These are phyloP conservation scores for Thrips palmi DNA, from an alignment of 1,140 invertebrate species.

Conservation along the genomic window DNA sequence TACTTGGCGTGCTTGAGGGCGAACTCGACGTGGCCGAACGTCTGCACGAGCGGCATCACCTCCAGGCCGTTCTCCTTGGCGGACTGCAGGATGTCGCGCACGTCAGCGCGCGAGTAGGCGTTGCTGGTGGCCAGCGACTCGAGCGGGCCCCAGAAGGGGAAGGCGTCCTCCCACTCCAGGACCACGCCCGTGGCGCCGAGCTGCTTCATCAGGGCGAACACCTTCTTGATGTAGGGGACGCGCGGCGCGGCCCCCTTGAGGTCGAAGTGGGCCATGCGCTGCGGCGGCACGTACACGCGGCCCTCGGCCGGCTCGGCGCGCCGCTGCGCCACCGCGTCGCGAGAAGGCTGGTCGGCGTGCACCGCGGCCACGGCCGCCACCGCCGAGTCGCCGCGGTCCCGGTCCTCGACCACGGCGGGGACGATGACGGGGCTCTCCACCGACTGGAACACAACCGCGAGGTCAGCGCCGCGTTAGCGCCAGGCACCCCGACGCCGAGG, in stretches of 20 bases:
- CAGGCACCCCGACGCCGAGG: too few relatives aligned
- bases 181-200: conserved; percentile 74
- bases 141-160: conserved; percentile 64
- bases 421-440: too few relatives aligned
- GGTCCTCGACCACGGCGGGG: too few relatives aligned
- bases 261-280: conserved; percentile 59
- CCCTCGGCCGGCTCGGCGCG: too few relatives aligned
- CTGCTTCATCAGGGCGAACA: conserved; percentile 54
- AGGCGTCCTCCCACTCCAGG: conserved; percentile 97
- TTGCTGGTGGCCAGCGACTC: conserved; percentile 45
- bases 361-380: too few relatives aligned
- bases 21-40: conserved; percentile 90
- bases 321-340: too few relatives aligned
- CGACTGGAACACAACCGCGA: too few relatives aligned
- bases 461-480: too few relatives aligned
- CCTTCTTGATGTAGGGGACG: conserved; percentile 43
- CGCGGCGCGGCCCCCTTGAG: conserved; percentile 77
- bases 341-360: too few relatives aligned
- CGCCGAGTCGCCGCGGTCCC: too few relatives aligned
- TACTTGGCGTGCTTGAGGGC: conserved; percentile 66
- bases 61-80: conserved; percentile 52
- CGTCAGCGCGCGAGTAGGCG: conserved; percentile 53
- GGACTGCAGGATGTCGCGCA: conserved; percentile 38
- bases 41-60: conserved; percentile 86
- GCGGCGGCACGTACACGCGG: conserved; percentile 17